Evolutionary conservation across 2,113 vertebrate species (phyloP).

Genomic region (Boulengeromyrus knoepffleri): DNA sequence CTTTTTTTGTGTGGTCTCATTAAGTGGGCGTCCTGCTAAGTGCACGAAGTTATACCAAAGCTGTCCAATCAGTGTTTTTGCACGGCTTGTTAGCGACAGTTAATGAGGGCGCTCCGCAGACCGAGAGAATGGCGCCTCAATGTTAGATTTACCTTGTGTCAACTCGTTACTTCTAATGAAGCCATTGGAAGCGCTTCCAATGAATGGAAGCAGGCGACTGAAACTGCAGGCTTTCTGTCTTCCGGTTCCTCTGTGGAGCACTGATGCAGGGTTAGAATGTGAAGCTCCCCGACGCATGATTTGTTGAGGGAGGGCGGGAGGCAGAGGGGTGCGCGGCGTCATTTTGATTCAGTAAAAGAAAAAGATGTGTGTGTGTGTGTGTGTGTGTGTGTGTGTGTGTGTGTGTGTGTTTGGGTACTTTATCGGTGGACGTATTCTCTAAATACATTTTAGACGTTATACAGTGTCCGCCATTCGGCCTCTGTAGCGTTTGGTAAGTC

Average conservation of each 20-base stretch:
- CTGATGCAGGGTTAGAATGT: conserved; percentile 42
- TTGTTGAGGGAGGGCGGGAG: conserved; percentile 40
- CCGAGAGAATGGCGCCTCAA: conserved; percentile 83
- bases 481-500: conserved; percentile 46
- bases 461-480: conserved; percentile 39
- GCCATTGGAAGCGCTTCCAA: conserved; percentile 63
- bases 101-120: conserved; percentile 90
- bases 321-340: conserved; percentile 32
- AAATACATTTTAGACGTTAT: conserved; percentile 24
- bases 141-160: conserved; percentile 94
- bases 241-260: conserved; percentile 46
- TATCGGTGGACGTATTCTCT: conserved; percentile 10
- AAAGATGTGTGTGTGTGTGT: conserved; percentile 8
- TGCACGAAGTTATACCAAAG: conserved; percentile 80
- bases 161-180: conserved; percentile 98
- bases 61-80: conserved; percentile 94
- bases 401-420: background rate
- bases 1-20: conserved; percentile 92
- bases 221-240: conserved; percentile 53
- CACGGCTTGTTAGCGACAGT: conserved; percentile 98
- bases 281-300: conserved; percentile 35
- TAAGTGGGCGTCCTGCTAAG: conserved; percentile 95
- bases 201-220: conserved; percentile 72
- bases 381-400: background rate
- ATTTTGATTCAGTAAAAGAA: conserved; percentile 35